A percentile compares a stretch with the other conserved stretches of the same genome.
phyloP scores from a whole-genome alignment of 2,797 vertebrate genomes.

The Florisuga fusca region DNA sequence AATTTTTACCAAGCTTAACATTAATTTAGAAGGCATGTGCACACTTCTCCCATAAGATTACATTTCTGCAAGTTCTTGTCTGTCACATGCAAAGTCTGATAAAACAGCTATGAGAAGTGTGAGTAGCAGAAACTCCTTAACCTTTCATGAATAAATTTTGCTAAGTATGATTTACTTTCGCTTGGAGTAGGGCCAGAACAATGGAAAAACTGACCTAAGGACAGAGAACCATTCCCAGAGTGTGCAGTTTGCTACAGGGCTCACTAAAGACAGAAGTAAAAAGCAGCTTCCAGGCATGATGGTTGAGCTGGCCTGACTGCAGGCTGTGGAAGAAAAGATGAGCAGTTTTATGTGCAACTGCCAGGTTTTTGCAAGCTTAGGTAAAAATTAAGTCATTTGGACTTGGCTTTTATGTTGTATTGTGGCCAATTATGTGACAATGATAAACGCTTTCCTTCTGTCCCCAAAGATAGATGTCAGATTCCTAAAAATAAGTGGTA shows the following conservation, averaged over 20 bases:
- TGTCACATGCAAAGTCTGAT: background rate
- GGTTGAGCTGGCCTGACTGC: background rate
- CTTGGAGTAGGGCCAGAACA: background rate
- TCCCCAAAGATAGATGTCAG: background rate
- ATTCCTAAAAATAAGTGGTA: background rate
- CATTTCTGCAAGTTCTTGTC: background rate
- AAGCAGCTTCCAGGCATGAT: fast-evolving
- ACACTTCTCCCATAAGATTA: background rate
- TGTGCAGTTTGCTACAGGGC: background rate
- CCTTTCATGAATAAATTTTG: background rate
- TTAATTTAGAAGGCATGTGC: background rate
- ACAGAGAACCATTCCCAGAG: background rate
- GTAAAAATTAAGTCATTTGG: background rate
- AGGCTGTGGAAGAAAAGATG: background rate
- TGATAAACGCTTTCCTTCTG: background rate
- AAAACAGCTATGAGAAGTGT: background rate
- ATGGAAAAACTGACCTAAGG: background rate
- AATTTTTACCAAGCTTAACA: background rate
- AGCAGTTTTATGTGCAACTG: background rate
- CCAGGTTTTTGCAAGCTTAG: background rate
- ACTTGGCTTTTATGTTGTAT: fast-evolving
- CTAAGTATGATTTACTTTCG: background rate
- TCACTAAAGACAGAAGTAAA: background rate
- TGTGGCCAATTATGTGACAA: fast-evolving
- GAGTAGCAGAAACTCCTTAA: slow-evolving; percentile 46